Evolutionary conservation across 2,888 invertebrate genomes (phyloP).

Genomic region (Euclidia mi): DNA sequence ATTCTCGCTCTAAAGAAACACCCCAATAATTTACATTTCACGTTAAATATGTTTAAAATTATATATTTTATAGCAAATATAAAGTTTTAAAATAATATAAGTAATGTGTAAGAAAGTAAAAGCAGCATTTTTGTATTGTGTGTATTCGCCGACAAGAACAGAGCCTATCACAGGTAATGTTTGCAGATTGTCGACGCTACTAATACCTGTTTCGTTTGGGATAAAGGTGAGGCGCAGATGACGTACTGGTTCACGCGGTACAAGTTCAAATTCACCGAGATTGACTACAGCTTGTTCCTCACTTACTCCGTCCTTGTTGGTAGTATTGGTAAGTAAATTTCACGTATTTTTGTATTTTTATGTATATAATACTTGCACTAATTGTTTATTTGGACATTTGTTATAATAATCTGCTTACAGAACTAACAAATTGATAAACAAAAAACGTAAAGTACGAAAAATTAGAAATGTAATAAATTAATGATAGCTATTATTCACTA

Average conservation of each 20-base stretch:
- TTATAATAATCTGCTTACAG: no score
- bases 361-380: neutral
- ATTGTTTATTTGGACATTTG: no score
- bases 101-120: neutral
- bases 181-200: slow-evolving; percentile 75
- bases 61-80: no score
- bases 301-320: slow-evolving; percentile 90
- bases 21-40: no score
- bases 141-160: slow-evolving; percentile 44
- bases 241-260: slow-evolving; percentile 90
- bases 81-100: no score
- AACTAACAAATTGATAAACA: no score
- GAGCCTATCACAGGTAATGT: slow-evolving; percentile 70
- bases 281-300: slow-evolving; percentile 90
- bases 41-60: no score
- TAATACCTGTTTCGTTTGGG: slow-evolving; percentile 84
- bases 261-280: slow-evolving; percentile 90
- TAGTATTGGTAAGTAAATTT: slow-evolving; percentile 85
- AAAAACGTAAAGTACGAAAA: no score
- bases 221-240: slow-evolving; percentile 90
- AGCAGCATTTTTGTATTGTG: neutral
- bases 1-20: no score
- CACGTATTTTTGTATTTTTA: slow-evolving; percentile 17
- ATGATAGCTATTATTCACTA: no score
- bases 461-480: no score